Evolutionary conservation across 1,140 invertebrate genomes (phyloP), one percentile per base, ranked within the genome.

Genomic region (Scylla paramamosain): DNA sequence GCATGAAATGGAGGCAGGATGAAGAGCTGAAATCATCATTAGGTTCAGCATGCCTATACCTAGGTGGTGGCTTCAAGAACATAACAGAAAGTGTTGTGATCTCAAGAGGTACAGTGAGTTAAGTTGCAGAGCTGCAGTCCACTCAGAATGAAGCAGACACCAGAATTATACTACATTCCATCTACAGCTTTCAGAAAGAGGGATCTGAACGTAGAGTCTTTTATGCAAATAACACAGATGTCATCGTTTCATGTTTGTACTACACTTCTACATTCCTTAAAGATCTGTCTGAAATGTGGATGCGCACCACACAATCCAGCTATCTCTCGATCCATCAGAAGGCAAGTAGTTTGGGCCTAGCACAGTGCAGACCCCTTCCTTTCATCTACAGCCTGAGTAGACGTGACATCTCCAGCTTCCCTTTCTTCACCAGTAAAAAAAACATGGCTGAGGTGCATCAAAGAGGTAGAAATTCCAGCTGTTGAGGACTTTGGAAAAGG

Each of bases 361-460:
- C 87, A 89, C 6, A 89, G 45, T 52, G 90, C 90, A 48, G 90
- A 52, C 25, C 90, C 46, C 6, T 91, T 4, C 46, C 90, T 12
- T 48, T 91, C 90, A 67, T 91, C 90, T n/a, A 91, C 45, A 91
- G 90, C 48, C 25, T 91, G 59, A 91, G 25, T 91, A 46, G 90
- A 39, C 90, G 52, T n/a, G 45, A 48, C 46, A 32, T 32, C 45
- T 7, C 29, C 87, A 39, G 39, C 29, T 39, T 89, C 39, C 8
- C 8, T 25, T 32, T 91, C 8, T 59, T 67, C 14, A 39, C 25
- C 90, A 6, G 46, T 20, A 25, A 91, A 91, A 59, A 91, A 91
- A 46, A 91, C 48, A 59, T 91, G 90, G 46, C 39, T 59, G 45
- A 91, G 90, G 3, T 7, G 90, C n/a, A 59, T 39, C 46, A 91